Evolutionary conservation across 2,797 vertebrate species (phyloP), one percentile per base, ranked within the genome.

Genomic region (Semotilus atromaculatus): DNA sequence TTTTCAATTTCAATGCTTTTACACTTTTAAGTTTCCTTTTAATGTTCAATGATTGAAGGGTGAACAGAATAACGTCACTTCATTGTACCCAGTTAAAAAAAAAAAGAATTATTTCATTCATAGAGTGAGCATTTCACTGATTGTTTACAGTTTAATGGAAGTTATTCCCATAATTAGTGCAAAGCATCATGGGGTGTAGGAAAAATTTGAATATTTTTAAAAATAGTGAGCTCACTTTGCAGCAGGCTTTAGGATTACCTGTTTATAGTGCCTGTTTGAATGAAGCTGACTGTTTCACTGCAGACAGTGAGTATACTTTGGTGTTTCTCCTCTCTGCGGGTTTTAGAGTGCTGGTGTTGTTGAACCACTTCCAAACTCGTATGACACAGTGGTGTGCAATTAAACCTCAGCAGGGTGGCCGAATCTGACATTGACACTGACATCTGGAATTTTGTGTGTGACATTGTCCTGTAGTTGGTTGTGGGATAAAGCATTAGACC

Each of bases 381-480:
- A 7, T 55, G 45, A 81, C 31, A 13, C 31, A 7, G 74, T 60
- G 14, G 70, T 70, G 66, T 55, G 48, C 48, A 26, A 68, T n/a
- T 26, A 55, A 70, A 55, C 23, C 23, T 55, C 48, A 55, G n/a
- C 66, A 81, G 16, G n/a, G 66, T 38, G 66, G 9, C 45, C 48
- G 23, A 70, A 55, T 81, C 43, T 68, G 64, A 68, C 1, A 8
- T 53, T 68, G 31, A 68, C 66, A 29, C n/a, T 70, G 6, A 55
- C 19, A 14, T 64, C 40, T 79, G 38, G 40, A 60, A 64, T 66
- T 48, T 64, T 62, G 7, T 75, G 73, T 75, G 73, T 75, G 75
- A 77, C n/a, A 43, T 40, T 40, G 34, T 45, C 38, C 38, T 64
- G 23, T 40, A 60, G 60, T 40, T 45, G 76, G 38, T 40, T 45